phyloP scores from a whole-genome alignment of 2,797 vertebrate genomes.

The Falco biarmicus region DNA sequence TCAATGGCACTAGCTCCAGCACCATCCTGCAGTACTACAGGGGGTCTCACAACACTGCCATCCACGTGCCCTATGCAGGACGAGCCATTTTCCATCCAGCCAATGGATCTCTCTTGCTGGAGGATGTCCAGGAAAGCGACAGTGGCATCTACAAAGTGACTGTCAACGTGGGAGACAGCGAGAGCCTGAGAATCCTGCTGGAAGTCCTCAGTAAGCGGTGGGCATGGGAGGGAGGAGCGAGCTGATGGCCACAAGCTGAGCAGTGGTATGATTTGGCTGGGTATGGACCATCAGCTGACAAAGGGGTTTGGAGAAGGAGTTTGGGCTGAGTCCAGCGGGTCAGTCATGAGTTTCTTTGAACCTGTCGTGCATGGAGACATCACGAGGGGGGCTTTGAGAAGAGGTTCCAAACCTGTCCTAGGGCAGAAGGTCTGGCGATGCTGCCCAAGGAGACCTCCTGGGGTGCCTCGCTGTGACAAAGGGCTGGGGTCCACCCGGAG shows the following conservation, averaged over 20 bases:
- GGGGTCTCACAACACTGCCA: rapidly evolving
- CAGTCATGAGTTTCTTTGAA: neutral
- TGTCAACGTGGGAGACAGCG: rapidly evolving
- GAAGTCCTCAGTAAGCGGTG: constrained; percentile 47
- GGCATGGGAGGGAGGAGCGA: neutral
- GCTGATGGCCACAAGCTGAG: neutral
- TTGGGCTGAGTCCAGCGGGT: neutral
- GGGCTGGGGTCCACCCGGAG: neutral
- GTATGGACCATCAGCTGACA: rapidly evolving
- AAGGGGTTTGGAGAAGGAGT: neutral
- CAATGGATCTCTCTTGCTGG: constrained; percentile 12
- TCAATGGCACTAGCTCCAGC: neutral
- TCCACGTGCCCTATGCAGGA: rapidly evolving
- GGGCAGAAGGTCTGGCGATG: neutral
- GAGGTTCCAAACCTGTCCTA: neutral
- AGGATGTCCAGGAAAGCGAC: neutral
- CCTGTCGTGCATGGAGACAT: neutral
- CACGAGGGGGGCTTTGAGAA: neutral
- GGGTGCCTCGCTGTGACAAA: neutral
- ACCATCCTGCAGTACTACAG: neutral
- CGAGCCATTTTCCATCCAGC: neutral
- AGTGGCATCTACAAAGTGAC: constrained; percentile 36
- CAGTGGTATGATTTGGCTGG: no score
- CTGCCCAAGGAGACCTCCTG: neutral
- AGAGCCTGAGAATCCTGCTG: neutral